These are phyloP conservation scores for Onthophagus sagittarius DNA, from an alignment of 2,888 invertebrate genomes.

Conservation along the genomic window DNA sequence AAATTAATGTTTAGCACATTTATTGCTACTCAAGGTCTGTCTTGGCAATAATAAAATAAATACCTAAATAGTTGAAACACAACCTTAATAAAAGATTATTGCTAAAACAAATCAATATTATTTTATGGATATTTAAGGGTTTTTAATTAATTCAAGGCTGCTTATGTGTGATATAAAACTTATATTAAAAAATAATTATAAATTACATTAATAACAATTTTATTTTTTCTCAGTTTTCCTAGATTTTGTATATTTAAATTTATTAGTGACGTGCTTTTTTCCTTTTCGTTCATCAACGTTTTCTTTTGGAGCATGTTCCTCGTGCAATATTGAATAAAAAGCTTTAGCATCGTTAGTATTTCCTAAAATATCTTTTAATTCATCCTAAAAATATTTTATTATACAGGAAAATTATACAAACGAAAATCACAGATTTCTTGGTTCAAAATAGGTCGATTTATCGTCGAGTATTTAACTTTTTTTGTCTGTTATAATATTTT, in stretches of 20 bases:
- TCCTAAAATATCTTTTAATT: slow-evolving; percentile 67
- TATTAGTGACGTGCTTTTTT: slow-evolving; percentile 33
- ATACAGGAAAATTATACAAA: neutral
- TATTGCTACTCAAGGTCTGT: too few relatives aligned
- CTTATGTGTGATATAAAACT: neutral
- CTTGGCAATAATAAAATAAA: too few relatives aligned
- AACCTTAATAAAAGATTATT: too few relatives aligned
- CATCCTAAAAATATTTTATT: slow-evolving; percentile 53
- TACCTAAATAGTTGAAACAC: too few relatives aligned
- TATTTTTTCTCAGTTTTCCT: neutral
- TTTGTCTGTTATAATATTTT: too few relatives aligned
- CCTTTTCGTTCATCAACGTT: slow-evolving; percentile 36
- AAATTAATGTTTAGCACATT: too few relatives aligned
- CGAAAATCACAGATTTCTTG: too few relatives aligned
- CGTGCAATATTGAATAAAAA: slow-evolving; percentile 68
- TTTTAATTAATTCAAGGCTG: too few relatives aligned
- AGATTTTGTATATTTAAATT: slow-evolving; percentile 27
- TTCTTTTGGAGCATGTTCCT: slow-evolving; percentile 58
- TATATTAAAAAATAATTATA: neutral
- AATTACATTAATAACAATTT: neutral
- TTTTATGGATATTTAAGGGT: too few relatives aligned
- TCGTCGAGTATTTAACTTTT: too few relatives aligned
- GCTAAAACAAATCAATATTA: too few relatives aligned
- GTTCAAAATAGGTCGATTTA: too few relatives aligned
- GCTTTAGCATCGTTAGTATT: slow-evolving; percentile 67